Evolutionary conservation across 2,888 invertebrate genomes (phyloP), one percentile per base, ranked within the genome.

Genomic region (Mythimna pallens): DNA sequence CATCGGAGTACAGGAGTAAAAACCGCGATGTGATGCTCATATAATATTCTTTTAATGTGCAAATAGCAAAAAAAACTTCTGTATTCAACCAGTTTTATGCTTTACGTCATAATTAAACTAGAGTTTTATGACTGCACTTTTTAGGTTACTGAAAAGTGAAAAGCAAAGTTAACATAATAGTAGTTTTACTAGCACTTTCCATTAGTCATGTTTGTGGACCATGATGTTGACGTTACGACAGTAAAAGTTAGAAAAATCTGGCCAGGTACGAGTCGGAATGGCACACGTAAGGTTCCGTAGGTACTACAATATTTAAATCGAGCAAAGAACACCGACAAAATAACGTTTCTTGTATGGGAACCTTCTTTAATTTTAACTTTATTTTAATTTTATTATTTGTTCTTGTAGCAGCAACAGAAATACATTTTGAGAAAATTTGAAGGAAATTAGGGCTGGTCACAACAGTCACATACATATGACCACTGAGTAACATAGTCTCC

Each of bases 1-100:
- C 22, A 70, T 30, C 40, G 20, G 30, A 70, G 55, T 78, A 50
- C 61, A 22, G 20, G 50, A 70, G 78, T 75, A 22, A 50, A 75
- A 75, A 62, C 55, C 40, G 5, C 40, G 12, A 40, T 62, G 50
- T 47, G 36, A 55, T 50, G 70, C 30, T 78, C 61, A 50, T 62
- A 70, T 25, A 70, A 75, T 57, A 70, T 75, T 75, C 30, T 70
- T 70, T 75, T 78, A 75, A 70, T 75, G 47, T 30, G 47, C 61
- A 30, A 69, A 61, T 50, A n/a, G 20, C 54, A 22, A 61, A 25
- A 58, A 58, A 58, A 62, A 34, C 1, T 25, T 70, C 17, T 12
- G 30, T 14, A 77, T 36, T 47, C 34, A 68, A 17, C n/a, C 40
- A 30, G 36, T 57, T 62, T 61, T 22, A 47, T 69, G 30, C 25